Evolutionary conservation across 2,797 vertebrate species (phyloP).

Genomic region (Rhinatrema bivittatum): DNA sequence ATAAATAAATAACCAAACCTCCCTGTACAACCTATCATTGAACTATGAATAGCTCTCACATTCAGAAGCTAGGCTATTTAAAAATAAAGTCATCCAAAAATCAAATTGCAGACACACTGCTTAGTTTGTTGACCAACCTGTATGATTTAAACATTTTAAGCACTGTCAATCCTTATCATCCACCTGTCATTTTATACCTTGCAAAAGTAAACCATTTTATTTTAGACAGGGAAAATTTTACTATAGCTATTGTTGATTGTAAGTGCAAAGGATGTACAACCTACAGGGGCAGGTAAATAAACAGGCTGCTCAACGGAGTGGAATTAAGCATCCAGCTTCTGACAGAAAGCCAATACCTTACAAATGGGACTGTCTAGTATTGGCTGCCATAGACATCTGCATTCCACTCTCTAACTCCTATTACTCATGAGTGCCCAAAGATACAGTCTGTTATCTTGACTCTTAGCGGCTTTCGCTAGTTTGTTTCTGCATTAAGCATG

Average conservation of each 20-base stretch:
- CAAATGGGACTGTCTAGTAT: constrained; percentile 23
- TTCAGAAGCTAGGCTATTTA: constrained; percentile 11
- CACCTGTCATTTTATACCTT: constrained; percentile 2
- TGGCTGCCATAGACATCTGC: constrained; percentile 27
- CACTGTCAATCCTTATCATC: constrained; percentile 1
- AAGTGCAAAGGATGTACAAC: constrained; percentile 37
- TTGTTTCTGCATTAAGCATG: constrained; percentile 36
- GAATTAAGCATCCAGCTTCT: constrained; percentile 32
- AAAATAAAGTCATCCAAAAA: constrained; percentile 15
- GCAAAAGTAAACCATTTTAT: not conserved
- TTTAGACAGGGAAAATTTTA: constrained; percentile 19
- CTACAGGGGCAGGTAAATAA: constrained; percentile 37
- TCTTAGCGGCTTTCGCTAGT: constrained; percentile 21
- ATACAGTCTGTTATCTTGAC: constrained; percentile 29
- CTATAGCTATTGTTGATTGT: constrained; percentile 12
- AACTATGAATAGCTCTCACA: no score
- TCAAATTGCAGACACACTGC: constrained; percentile 11
- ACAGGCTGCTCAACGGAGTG: constrained; percentile 25
- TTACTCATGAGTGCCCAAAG: constrained; percentile 29
- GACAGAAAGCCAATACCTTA: constrained; percentile 52
- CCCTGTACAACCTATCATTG: no score
- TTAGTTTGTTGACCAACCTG: constrained; percentile 9
- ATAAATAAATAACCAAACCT: no score
- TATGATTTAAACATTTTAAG: constrained; percentile 4
- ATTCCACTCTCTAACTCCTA: constrained; percentile 26